Base-by-base conservation (phyloP, 2,797 vertebrate species). In the Helicolenus hilgendorfi region DNA sequence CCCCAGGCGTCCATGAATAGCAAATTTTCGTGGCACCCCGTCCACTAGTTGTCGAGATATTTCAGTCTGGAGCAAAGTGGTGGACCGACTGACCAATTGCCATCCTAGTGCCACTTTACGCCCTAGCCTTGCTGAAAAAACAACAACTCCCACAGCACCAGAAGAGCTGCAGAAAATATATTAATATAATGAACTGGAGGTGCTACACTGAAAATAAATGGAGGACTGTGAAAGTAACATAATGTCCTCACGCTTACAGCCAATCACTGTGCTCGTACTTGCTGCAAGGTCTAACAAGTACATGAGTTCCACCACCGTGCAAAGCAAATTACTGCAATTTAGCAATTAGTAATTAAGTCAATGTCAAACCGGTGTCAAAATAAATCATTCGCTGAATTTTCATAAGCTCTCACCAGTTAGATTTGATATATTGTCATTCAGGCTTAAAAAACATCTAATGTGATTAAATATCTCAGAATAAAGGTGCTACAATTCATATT, bases 71-170 rank as follows among this genome's bases (percentile, higher is more conserved):
- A 45, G 41, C 6, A 45, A 45, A 45, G 41, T 7, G 41, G 41
- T 45, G 41, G 41, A 18, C 14, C 6, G 15, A 45, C 41, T 45
- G 41, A 45, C 41, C 41, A 0, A 45, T 45, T 45, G 41, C 41
- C 41, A 45, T 45, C 15, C 15, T 15, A 15, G 41, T 45, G 41
- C 41, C 41, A 18, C 15, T 45, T 31, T 45, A 45, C 6, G 15
- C 41, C 0, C 0, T 45, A 45, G 0, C 15, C 15, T 45, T 15
- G 41, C 6, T 49, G 15, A 49, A 20, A 33, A 18, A 49, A 49
- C 0, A 49, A 20, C 41, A 8, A 8, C 0, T 49, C 45, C 45
- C 45, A 20, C 0, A 49, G 5, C 0, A 56, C 22, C 0, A 56
- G 55, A 56, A 56, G n/a, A 24, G 55, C 55, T 56, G 55, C n/a